These are phyloP conservation scores for Delichon dasypus DNA, from an alignment of 2,797 vertebrate species.

Conservation along the genomic window DNA sequence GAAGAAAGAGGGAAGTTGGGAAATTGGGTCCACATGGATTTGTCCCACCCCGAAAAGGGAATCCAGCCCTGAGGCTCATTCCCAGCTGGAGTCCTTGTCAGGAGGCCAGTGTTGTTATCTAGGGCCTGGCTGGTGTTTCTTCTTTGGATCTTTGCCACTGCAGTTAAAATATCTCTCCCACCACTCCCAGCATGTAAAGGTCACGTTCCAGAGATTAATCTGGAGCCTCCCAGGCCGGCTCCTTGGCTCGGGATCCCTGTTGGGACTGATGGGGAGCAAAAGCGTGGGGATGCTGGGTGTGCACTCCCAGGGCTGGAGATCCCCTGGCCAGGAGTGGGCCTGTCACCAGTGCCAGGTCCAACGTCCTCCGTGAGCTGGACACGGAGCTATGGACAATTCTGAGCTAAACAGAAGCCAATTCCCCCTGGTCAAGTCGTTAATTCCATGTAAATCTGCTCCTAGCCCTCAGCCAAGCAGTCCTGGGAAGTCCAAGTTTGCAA, in stretches of 20 bases:
- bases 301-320: neutral
- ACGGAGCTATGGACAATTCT: neutral
- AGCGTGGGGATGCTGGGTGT: fast-evolving
- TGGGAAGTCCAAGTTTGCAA: neutral
- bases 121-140: constrained; percentile 26
- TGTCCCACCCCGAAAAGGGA: neutral
- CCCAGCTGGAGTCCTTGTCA: constrained; percentile 1
- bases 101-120: constrained; percentile 45
- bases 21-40: neutral
- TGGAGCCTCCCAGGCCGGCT: neutral
- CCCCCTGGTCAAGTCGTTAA: neutral
- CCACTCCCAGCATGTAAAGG: constrained; percentile 53
- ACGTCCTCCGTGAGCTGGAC: fast-evolving
- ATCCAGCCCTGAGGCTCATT: neutral
- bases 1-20: neutral
- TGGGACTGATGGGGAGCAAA: fast-evolving
- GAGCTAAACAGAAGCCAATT: neutral
- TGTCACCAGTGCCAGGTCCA: neutral
- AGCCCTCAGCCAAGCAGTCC: neutral
- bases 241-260: neutral
- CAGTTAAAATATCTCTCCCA: constrained; percentile 40
- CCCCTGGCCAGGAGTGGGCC: fast-evolving
- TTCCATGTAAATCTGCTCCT: neutral
- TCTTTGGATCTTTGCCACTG: neutral
- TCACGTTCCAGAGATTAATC: constrained; percentile 36